Conservation (phyloP, 1,140 invertebrate genomes). For the Sipha flava region DNA sequence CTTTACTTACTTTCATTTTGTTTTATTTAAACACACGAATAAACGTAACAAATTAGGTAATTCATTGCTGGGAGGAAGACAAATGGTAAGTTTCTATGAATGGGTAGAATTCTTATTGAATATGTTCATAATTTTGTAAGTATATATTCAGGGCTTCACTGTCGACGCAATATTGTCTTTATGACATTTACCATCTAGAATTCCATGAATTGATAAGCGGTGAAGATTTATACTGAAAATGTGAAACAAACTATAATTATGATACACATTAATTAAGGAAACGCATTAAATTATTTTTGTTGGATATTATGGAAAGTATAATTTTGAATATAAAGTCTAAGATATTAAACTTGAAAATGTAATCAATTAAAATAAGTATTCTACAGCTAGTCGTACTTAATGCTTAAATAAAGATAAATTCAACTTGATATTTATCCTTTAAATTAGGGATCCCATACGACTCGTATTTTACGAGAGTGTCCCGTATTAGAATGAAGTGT, state of each 20-base stretch:
- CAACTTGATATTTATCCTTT: no score
- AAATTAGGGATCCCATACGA: no score
- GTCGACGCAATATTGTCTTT: constrained; percentile 3
- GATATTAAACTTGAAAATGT: no score
- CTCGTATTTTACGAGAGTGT: no score
- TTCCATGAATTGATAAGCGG: background rate
- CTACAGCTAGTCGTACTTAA: no score
- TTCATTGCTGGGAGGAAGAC: background rate
- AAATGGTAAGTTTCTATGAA: background rate
- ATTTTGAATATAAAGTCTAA: no score
- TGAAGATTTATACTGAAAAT: constrained; percentile 16
- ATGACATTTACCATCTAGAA: constrained; percentile 17
- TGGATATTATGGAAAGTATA: no score
- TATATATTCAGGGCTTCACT: constrained; percentile 14
- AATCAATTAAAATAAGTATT: no score
- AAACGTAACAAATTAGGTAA: background rate
- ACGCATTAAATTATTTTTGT: background rate
- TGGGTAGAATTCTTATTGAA: background rate
- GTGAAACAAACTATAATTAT: background rate
- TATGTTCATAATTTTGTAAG: background rate
- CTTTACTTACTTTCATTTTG: background rate
- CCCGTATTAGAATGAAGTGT: no score
- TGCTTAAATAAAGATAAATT: no score
- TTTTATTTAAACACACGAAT: background rate
- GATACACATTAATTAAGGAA: background rate